These are phyloP conservation scores for Sinocyclocheilus maitianheensis DNA, from an alignment of 2,113 vertebrate species.

Conservation along the genomic window DNA sequence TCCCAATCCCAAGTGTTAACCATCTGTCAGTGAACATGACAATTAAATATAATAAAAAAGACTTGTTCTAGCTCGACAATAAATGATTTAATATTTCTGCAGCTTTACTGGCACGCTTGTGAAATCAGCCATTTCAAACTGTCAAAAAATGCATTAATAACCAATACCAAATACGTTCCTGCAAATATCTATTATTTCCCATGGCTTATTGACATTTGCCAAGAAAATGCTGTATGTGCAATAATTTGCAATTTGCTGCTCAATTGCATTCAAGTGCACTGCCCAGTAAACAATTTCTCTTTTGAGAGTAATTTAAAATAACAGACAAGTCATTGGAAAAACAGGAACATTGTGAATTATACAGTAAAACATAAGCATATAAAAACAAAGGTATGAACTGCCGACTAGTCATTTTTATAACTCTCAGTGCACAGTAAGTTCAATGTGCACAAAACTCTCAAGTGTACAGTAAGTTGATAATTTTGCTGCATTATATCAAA, in stretches of 20 bases:
- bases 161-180: neutral
- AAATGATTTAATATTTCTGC: neutral
- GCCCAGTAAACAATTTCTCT: neutral
- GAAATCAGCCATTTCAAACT: slow-evolving; percentile 1
- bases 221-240: neutral
- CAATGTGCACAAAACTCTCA: neutral
- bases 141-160: neutral
- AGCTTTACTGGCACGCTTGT: neutral
- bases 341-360: neutral
- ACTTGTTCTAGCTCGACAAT: neutral
- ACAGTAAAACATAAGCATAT: neutral
- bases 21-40: slow-evolving; percentile 1
- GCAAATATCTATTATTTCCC: neutral
- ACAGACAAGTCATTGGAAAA: neutral
- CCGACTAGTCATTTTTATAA: neutral
- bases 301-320: neutral
- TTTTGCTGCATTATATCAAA: neutral
- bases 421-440: neutral
- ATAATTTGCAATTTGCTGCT: neutral
- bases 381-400: neutral
- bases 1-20: neutral
- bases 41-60: slow-evolving; percentile 13
- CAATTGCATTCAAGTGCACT: slow-evolving; percentile 11
- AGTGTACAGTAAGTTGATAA: neutral
- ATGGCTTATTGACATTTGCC: slow-evolving; percentile 1